Conservation (phyloP, 2,113 vertebrate genomes). For the Mus pahari region DNA sequence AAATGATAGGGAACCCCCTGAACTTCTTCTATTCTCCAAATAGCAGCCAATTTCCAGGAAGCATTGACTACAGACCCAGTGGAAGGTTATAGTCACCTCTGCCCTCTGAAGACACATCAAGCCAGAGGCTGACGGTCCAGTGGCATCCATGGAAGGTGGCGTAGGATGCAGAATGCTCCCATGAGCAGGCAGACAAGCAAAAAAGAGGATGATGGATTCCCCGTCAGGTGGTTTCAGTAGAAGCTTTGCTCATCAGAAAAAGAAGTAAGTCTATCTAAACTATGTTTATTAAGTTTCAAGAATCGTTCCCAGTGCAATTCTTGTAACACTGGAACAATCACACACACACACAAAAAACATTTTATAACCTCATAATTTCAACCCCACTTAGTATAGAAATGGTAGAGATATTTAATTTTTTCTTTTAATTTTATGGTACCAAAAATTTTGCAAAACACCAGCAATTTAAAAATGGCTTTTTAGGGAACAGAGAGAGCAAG, state of each 20-base stretch:
- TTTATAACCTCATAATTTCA: neutral
- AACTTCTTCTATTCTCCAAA: constrained; percentile 24
- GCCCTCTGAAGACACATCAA: neutral
- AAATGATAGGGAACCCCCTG: constrained; percentile 64
- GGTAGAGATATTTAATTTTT: neutral
- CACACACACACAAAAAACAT: too few relatives aligned
- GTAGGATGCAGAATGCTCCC: neutral
- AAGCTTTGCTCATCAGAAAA: neutral
- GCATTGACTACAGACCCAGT: neutral
- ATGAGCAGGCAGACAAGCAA: neutral
- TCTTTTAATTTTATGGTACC: neutral
- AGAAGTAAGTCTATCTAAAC: neutral
- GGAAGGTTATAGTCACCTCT: neutral
- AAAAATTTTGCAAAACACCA: constrained; percentile 5
- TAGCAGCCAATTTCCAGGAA: constrained; percentile 9
- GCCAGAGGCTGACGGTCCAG: neutral
- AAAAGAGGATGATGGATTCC: neutral
- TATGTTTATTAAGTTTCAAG: neutral
- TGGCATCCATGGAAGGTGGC: neutral
- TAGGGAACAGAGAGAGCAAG: neutral
- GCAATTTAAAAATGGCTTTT: neutral
- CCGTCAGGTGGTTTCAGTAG: neutral
- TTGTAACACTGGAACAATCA: neutral
- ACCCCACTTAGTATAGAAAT: neutral
- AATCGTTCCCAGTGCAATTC: neutral